These are phyloP conservation scores for Drosophila putrida DNA, from an alignment of 2,888 invertebrate genomes.

Conservation along the genomic window DNA sequence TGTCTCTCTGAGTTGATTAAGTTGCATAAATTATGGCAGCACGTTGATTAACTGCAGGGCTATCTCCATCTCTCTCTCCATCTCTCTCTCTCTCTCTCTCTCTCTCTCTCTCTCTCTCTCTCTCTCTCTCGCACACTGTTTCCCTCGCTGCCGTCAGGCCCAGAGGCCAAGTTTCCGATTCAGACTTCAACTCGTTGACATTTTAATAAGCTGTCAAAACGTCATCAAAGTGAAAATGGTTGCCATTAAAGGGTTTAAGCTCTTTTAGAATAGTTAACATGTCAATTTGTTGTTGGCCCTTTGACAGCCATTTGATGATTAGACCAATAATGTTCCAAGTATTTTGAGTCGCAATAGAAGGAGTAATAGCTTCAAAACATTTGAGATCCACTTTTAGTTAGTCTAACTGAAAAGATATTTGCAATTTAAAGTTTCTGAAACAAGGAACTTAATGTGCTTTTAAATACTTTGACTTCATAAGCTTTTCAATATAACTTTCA, in stretches of 20 bases:
- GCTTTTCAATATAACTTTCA: too few species aligned
- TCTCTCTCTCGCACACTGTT: too few species aligned
- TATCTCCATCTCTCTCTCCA: conserved; percentile 1
- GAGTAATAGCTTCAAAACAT: background rate
- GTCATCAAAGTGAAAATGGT: conserved; percentile 33
- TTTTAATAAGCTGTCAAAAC: conserved; percentile 72
- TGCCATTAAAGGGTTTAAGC: conserved; percentile 29
- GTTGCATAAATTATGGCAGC: conserved; percentile 70
- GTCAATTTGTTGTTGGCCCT: background rate
- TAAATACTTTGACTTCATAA: too few species aligned
- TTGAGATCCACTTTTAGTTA: background rate
- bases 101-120: too few species aligned
- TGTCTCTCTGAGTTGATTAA: conserved; percentile 53
- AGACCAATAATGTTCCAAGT: background rate
- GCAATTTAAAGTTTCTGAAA: too few species aligned
- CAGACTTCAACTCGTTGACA: conserved; percentile 46
- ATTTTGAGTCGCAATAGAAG: background rate
- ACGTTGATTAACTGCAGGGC: conserved; percentile 56
- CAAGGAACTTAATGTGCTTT: too few species aligned
- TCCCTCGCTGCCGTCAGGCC: background rate
- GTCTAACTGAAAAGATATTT: background rate
- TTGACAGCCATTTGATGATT: conserved; percentile 19
- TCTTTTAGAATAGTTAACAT: conserved; percentile 31
- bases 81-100: background rate
- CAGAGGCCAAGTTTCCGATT: conserved; percentile 12